Evolutionary conservation across 1,140 invertebrate species (phyloP).

Genomic region (Aphidius ervi): DNA sequence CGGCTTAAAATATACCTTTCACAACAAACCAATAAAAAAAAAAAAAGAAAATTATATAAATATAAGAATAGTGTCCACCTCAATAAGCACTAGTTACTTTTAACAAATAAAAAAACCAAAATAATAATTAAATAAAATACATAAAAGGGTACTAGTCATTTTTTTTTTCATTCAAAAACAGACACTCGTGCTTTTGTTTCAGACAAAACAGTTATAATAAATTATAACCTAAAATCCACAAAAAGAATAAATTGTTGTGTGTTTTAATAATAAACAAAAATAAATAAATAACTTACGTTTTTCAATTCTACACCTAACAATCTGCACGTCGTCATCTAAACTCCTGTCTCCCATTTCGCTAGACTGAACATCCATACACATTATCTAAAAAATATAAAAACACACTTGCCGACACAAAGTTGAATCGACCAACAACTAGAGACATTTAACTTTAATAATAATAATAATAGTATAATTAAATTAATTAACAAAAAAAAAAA

Average conservation of each 20-base stretch:
- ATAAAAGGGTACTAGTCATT: too few relatives aligned
- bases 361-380: conserved; percentile 51
- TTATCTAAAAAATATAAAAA: conserved; percentile 39
- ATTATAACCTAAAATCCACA: conserved; percentile 4
- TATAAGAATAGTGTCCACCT: too few relatives aligned
- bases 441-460: conserved; percentile 22
- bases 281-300: conserved; percentile 39
- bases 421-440: conserved; percentile 25
- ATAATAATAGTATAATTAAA: background rate
- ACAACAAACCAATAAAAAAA: too few relatives aligned
- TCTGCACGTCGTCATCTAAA: conserved; percentile 47
- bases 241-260: background rate
- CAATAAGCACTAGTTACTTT: too few relatives aligned
- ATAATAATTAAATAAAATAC: too few relatives aligned
- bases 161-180: too few relatives aligned
- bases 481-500: background rate
- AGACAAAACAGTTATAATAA: background rate
- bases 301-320: conserved; percentile 42
- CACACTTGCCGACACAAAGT: conserved; percentile 30
- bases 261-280: conserved; percentile 3
- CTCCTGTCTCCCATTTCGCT: conserved; percentile 48
- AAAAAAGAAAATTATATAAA: too few relatives aligned
- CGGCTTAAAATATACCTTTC: too few relatives aligned
- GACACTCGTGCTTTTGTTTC: too few relatives aligned
- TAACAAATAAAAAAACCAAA: too few relatives aligned